phyloP scores from a whole-genome alignment of 2,797 vertebrate genomes.

The Thaleichthys pacificus region DNA sequence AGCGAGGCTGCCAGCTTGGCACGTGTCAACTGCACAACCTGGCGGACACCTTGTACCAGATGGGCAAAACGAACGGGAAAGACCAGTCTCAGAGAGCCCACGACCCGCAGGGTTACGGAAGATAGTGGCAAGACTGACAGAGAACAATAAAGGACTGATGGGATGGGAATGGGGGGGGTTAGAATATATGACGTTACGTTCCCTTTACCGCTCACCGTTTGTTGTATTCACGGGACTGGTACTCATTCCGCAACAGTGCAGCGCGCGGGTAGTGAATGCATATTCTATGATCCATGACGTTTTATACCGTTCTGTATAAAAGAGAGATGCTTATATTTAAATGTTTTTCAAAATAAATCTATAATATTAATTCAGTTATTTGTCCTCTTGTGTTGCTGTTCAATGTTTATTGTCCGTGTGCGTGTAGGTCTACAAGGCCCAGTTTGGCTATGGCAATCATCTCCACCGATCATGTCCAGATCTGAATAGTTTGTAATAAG shows the following conservation, averaged over 20 bases:
- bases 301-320: slow-evolving; percentile 10
- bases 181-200: too few species aligned
- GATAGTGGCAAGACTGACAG: slow-evolving; percentile 46
- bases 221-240: slow-evolving; percentile 8
- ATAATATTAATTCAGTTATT: too few species aligned
- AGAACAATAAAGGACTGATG: not conserved
- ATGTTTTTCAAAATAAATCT: not conserved
- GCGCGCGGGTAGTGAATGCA: slow-evolving; percentile 27
- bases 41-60: slow-evolving; percentile 74
- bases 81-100: slow-evolving; percentile 69
- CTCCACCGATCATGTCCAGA: too few species aligned
- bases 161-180: too few species aligned
- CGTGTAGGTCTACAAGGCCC: too few species aligned
- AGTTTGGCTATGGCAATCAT: too few species aligned
- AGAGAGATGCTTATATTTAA: slow-evolving; percentile 1
- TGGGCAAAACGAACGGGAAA: slow-evolving; percentile 69
- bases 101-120: slow-evolving; percentile 77
- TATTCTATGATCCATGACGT: not conserved
- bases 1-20: slow-evolving; percentile 77
- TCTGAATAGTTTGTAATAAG: too few species aligned
- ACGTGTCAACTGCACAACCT: slow-evolving; percentile 83
- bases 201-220: too few species aligned
- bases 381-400: too few species aligned
- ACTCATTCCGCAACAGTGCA: slow-evolving; percentile 58
- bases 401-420: too few species aligned